Conservation (phyloP, 2,888 invertebrate genomes). For the Tachina fera region DNA sequence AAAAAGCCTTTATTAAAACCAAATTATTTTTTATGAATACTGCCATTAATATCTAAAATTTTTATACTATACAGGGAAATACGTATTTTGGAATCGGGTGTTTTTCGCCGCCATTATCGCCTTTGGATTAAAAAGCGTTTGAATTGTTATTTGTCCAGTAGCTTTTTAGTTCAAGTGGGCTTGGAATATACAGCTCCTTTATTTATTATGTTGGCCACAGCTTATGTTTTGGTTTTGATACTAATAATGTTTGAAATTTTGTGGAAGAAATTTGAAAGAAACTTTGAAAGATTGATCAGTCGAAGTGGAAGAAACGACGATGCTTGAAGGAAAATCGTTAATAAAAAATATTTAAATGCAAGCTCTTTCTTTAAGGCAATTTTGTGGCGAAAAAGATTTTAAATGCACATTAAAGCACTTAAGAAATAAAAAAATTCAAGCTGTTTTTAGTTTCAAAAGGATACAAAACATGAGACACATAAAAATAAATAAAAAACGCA, state of each 20-base stretch:
- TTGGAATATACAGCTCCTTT: constrained; percentile 81
- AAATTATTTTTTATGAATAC: no score
- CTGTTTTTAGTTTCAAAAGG: no score
- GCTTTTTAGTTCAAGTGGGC: constrained; percentile 78
- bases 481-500: no score
- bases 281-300: constrained; percentile 16
- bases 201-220: constrained; percentile 77
- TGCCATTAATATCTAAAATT: background rate
- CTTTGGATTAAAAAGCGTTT: constrained; percentile 78
- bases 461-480: no score
- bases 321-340: background rate
- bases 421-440: no score
- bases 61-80: constrained; percentile 72
- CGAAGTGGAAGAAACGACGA: background rate
- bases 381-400: constrained; percentile 5
- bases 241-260: constrained; percentile 76
- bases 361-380: background rate
- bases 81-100: constrained; percentile 79
- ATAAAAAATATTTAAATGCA: background rate
- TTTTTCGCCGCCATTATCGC: constrained; percentile 76
- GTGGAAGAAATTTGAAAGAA: constrained; percentile 73
- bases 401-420: background rate
- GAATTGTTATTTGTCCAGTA: constrained; percentile 77
- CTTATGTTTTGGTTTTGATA: constrained; percentile 75
- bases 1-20: no score